Evolutionary conservation across 2,113 vertebrate genomes (phyloP), one percentile per base, ranked within the genome.

Genomic region (Dinomys branickii): DNA sequence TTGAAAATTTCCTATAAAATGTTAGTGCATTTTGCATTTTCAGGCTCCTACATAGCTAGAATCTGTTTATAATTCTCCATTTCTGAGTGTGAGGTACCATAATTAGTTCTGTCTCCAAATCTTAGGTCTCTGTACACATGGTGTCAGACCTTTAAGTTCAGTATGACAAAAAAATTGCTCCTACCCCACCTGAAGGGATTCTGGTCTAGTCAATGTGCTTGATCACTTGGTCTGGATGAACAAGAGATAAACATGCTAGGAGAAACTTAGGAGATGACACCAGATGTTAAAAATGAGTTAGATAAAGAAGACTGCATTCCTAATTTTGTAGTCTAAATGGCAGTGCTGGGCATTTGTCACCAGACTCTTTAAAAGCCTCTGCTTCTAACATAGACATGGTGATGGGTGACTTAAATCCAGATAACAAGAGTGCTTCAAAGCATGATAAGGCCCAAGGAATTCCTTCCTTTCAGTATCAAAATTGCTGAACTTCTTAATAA

Each of bases 381-480:
- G 92, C 90, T 95, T 96, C 97, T 56, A 95, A 93, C 94, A 82
- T 78, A 95, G 69, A 81, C 38, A 85, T 38, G 2, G 47, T 96
- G 95, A 94, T 92, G 81, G 82, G 85, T 96, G 87, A 94, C 82
- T 92, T 95, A 88, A 93, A 65, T 50, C 11, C 33, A 95, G 47
- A 61, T 56, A 94, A 81, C 28, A 58, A 38, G 47, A 85, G 28
- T 30, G 7, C 54, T 69, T 97, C 69, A 95, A 95, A 95, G 78
- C 67, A 95, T 97, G 61, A 54, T 89, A 86, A 97, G 80, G 94
- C 91, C 87, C 93, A 95, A 96, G 35, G 85, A 97, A 97, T 91
- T 95, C 84, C 44, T 96, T 94, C 41, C 83, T 96, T 94, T 77
- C 61, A 71, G 24, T 93, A 82, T 87, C 80, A 96, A 69, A 80